These are phyloP conservation scores for Ciona savignyi DNA, from an alignment of 23 tunicate genomes.

Conservation along the genomic window DNA sequence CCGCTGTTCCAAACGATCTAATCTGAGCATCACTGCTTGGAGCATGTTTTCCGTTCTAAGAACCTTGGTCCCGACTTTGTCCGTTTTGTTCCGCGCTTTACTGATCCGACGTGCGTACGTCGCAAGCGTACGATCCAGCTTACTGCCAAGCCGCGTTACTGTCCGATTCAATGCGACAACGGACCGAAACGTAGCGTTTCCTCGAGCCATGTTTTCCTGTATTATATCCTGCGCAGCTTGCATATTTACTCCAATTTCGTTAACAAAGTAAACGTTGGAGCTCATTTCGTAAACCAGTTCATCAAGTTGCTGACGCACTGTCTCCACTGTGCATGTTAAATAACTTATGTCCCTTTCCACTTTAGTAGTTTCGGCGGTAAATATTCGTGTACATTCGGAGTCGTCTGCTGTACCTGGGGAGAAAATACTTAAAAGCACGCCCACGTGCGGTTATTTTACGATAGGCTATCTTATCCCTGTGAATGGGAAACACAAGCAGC, in stretches of 20 bases:
- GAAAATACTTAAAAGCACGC: too few relatives aligned
- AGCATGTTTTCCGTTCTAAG: not conserved
- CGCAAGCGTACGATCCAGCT: not conserved
- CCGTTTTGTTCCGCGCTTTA: not conserved
- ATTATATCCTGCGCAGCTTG: conserved; percentile 24
- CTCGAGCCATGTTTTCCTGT: too few relatives aligned
- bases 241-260: conserved; percentile 42
- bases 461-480: too few relatives aligned
- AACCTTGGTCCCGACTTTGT: not conserved
- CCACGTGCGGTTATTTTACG: too few relatives aligned
- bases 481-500: too few relatives aligned
- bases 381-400: too few relatives aligned
- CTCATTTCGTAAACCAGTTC: conserved; percentile 28
- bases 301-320: conserved; percentile 12
- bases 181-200: too few relatives aligned
- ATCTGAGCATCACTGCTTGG: not conserved
- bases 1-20: not conserved
- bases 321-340: not conserved
- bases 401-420: too few relatives aligned
- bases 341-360: not conserved
- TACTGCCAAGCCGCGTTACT: not conserved
- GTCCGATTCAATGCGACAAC: not conserved
- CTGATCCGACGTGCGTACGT: not conserved
- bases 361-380: not conserved
- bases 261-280: conserved; percentile 25